Percentiles rank a stretch among this genome's conserved stretches.
phyloP scores from a whole-genome alignment of 2,797 vertebrate species.

The Sebastes taczanowskii region DNA sequence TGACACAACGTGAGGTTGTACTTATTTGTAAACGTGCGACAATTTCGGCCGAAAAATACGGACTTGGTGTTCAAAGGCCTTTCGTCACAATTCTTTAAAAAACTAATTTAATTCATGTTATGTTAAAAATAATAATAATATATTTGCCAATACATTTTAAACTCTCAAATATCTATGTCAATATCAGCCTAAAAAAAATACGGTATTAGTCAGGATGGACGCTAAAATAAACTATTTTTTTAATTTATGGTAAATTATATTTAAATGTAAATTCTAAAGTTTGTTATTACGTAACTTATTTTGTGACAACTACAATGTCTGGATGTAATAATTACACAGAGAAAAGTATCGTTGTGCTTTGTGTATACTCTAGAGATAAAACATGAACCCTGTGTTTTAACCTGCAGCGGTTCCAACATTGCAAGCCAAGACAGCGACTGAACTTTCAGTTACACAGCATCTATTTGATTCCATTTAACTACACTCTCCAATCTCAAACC shows the following conservation, averaged over 20 bases:
- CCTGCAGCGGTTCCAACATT: not conserved
- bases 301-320: not conserved
- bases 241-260: not conserved
- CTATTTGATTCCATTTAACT: slow-evolving; percentile 24
- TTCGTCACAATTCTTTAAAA: not conserved
- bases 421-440: slow-evolving; percentile 9
- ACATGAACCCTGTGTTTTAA: not conserved
- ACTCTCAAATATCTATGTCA: not conserved
- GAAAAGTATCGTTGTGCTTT: not conserved
- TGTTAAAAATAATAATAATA: not conserved
- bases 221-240: not conserved
- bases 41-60: too few species aligned
- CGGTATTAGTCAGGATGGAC: not conserved
- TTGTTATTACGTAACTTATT: not conserved
- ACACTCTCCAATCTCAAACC: slow-evolving; percentile 6
- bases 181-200: not conserved
- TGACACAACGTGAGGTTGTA: too few species aligned
- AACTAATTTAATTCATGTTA: not conserved
- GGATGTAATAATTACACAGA: not conserved
- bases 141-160: not conserved
- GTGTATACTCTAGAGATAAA: not conserved
- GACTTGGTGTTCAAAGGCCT: too few species aligned
- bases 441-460: slow-evolving; percentile 15
- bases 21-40: too few species aligned
- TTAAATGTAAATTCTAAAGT: not conserved